Conservation (phyloP, 2,888 invertebrate species). For the Pachycephus smyrnensis region DNA sequence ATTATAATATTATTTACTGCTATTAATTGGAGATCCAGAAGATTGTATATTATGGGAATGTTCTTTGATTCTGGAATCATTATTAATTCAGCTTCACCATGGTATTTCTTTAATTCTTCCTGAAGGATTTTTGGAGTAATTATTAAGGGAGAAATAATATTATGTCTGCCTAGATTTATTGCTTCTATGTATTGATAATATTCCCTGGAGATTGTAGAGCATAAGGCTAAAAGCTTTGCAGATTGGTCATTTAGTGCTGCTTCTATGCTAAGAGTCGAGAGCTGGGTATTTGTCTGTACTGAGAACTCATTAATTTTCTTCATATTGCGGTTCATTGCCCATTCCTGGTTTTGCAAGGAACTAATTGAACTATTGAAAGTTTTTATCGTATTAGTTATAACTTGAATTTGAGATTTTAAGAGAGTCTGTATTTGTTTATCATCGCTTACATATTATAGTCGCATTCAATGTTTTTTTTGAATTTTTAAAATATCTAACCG, state of each 20-base stretch:
- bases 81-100: slow-evolving; percentile 26
- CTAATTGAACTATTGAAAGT: slow-evolving; percentile 30
- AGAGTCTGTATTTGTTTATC: slow-evolving; percentile 22
- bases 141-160: slow-evolving; percentile 29
- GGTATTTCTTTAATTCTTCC: slow-evolving; percentile 23
- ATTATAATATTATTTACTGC: slow-evolving; percentile 21
- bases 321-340: slow-evolving; percentile 22
- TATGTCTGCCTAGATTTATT: slow-evolving; percentile 29
- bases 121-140: slow-evolving; percentile 25
- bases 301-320: slow-evolving; percentile 26
- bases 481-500: too few species aligned
- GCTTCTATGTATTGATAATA: slow-evolving; percentile 27
- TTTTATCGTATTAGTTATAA: slow-evolving; percentile 28
- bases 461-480: too few species aligned
- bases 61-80: slow-evolving; percentile 14
- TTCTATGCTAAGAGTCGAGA: slow-evolving; percentile 21
- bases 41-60: slow-evolving; percentile 18
- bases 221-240: slow-evolving; percentile 12
- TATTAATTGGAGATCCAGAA: slow-evolving; percentile 17
- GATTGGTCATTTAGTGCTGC: slow-evolving; percentile 16
- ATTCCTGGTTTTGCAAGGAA: slow-evolving; percentile 22
- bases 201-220: slow-evolving; percentile 21
- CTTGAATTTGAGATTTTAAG: slow-evolving; percentile 32
- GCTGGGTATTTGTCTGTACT: slow-evolving; percentile 7
- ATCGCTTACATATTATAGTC: slow-evolving; percentile 7